These are phyloP conservation scores for Saturnia japonica DNA, from an alignment of 2,888 invertebrate genomes.

Conservation along the genomic window DNA sequence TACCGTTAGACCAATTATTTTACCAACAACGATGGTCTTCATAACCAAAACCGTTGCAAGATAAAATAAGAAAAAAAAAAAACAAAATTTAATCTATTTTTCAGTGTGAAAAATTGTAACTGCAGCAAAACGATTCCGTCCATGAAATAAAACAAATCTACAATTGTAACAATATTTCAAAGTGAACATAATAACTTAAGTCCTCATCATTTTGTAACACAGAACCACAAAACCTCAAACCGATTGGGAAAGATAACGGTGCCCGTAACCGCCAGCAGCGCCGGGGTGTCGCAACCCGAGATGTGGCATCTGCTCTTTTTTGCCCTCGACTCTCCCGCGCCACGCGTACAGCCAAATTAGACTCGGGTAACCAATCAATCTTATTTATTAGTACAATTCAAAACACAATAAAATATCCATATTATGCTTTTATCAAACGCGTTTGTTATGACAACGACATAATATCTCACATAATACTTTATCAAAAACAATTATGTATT, in stretches of 20 bases:
- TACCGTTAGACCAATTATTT: too few species aligned
- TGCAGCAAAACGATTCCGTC: background rate
- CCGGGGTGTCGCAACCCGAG: conserved; percentile 13
- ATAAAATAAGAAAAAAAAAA: too few species aligned
- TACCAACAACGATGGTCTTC: too few species aligned
- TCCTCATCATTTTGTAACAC: background rate
- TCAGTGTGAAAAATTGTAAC: too few species aligned
- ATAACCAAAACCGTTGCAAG: too few species aligned
- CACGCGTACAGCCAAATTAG: conserved; percentile 12
- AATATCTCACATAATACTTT: too few species aligned
- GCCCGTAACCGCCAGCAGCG: conserved; percentile 10
- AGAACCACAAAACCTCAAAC: conserved; percentile 3
- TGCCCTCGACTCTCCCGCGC: background rate
- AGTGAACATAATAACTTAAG: background rate
- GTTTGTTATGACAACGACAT: too few species aligned
- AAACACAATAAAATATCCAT: background rate
- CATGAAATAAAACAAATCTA: background rate
- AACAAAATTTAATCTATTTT: too few species aligned
- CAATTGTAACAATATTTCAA: background rate
- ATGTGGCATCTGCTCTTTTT: conserved; percentile 24
- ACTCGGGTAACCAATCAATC: background rate
- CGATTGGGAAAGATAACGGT: conserved; percentile 20
- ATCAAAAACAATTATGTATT: too few species aligned
- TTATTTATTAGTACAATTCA: background rate
- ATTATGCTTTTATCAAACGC: too few species aligned